Evolutionary conservation across 2,888 invertebrate species (phyloP).

Genomic region (Aporophyla lueneburgensis): DNA sequence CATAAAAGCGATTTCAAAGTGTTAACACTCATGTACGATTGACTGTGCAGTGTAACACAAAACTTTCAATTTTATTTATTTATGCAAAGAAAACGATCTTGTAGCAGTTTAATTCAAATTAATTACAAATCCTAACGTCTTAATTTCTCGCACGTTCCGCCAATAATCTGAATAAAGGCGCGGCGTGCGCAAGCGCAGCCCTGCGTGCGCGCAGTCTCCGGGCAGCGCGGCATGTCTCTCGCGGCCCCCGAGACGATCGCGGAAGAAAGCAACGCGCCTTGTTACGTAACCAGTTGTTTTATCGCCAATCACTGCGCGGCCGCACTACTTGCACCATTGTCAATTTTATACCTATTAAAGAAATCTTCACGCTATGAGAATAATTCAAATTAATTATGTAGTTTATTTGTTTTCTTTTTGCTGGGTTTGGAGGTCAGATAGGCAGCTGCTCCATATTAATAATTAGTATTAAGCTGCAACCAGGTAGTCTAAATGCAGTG

Average conservation of each 20-base stretch:
- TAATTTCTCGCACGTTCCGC: not conserved
- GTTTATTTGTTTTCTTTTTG: not conserved
- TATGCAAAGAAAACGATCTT: not conserved
- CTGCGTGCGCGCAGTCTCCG: constrained; percentile 72
- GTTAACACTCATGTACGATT: not conserved
- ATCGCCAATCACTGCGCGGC: constrained; percentile 75
- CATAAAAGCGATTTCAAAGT: not conserved
- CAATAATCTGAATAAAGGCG: constrained; percentile 21
- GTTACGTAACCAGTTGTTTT: constrained; percentile 84
- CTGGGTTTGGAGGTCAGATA: not conserved
- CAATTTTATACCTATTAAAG: constrained; percentile 68
- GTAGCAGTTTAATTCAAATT: not conserved
- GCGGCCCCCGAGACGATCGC: constrained; percentile 76
- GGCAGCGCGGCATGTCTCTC: constrained; percentile 69
- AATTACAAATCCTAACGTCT: not conserved
- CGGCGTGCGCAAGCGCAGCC: constrained; percentile 67
- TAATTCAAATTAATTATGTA: not conserved
- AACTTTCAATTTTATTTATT: not conserved
- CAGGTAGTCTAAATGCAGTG: too few relatives aligned
- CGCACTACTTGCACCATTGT: constrained; percentile 65
- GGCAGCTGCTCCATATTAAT: not conserved
- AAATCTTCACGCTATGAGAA: constrained; percentile 30
- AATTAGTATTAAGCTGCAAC: not conserved
- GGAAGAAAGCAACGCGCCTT: constrained; percentile 83
- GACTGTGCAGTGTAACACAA: not conserved